Evolutionary conservation across 2,797 vertebrate species (phyloP), one percentile per base, ranked within the genome.

Genomic region (Hippocampus kuda): DNA sequence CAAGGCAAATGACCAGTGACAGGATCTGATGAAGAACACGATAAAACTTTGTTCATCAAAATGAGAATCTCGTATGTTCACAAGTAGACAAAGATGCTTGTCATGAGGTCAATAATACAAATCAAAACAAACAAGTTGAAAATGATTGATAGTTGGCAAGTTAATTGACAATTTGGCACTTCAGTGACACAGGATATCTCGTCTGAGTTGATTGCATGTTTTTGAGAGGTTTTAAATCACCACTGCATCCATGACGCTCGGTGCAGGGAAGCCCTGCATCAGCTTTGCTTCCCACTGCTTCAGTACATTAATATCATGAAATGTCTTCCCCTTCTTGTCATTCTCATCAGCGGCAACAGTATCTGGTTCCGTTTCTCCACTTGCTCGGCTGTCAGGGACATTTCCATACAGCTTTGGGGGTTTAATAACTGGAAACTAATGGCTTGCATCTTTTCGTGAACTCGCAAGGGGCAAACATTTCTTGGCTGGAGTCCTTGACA

Each of bases 371-470:
- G 75, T 70, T 79, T 82, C 81, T 83, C 76, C 42, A 65, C 78
- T 80, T 71, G 74, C 83, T 83, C 78, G 74, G 75, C 82, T 83
- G 85, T 84, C 78, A 79, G 70, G 77, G 78, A 81, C 56, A 68
- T 78, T 79, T 86, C 77, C 75, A 81, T 84, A 85, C 85, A 88
- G 83, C 83, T 85, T 80, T 57, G 66, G 71, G 78, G 72, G 71
- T 79, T 87, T 83, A 85, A 81, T 26, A 68, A 68, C 70, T 85
- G 75, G 60, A 82, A 85, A 86, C 85, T 81, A 86, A 84, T 71
- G 76, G 71, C 80, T 69, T 20, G 63, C 80, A 77, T 81, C 72
- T 73, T 79, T 77, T 78, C 67, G 46, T 60, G 41, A 27, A 68
- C 77, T 78, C 60, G 46, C 42, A 74, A 38, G 65, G 54, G 67